Evolutionary conservation across 2,113 vertebrate genomes (phyloP), one percentile per base, ranked within the genome.

Genomic region (Entelurus aequoreus): DNA sequence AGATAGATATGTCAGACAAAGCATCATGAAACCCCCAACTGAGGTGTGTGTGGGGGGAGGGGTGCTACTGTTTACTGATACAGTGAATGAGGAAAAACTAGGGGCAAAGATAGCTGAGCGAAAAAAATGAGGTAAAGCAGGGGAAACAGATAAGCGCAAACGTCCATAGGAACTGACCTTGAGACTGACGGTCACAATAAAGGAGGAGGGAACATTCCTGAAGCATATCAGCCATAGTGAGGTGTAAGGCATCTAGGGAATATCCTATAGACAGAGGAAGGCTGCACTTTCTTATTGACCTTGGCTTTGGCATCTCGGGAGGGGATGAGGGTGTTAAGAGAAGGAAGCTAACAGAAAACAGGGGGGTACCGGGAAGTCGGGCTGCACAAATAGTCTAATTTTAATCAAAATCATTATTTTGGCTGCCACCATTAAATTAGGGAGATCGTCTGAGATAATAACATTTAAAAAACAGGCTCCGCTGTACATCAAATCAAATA

Each of bases 161-260:
- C 71, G 72, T 80, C 64, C 53, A 62, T 78, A 66, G 70, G 69
- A 78, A 53, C 60, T 83, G 87, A 91, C 88, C 90, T 90, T 90
- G 86, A 80, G 68, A 73, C 60, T 74, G 78, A 74, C 54, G 49
- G 68, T 81, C 87, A 86, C 86, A 88, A 84, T 77, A 82, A 80
- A 74, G 64, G 57, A 84, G 80, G 83, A 80, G 78, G 76, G 79
- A 72, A 71, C 74, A 71, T 78, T 88, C 81, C 80, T 81, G 68
- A 65, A 78, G 82, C 82, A 51, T 69, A 64, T 78, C 61, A 60
- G 74, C 69, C 60, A 19, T 51, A 62, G 70, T 48, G 64, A 82
- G 81, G 72, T 68, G 72, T 14, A 56, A 47, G 71, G 75, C 75
- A 79, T 74, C 80, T 49, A 69, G 84, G 82, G 85, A 86, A 83